Evolutionary conservation across 2,888 invertebrate genomes (phyloP).

Genomic region (Lissonota sp.): DNA sequence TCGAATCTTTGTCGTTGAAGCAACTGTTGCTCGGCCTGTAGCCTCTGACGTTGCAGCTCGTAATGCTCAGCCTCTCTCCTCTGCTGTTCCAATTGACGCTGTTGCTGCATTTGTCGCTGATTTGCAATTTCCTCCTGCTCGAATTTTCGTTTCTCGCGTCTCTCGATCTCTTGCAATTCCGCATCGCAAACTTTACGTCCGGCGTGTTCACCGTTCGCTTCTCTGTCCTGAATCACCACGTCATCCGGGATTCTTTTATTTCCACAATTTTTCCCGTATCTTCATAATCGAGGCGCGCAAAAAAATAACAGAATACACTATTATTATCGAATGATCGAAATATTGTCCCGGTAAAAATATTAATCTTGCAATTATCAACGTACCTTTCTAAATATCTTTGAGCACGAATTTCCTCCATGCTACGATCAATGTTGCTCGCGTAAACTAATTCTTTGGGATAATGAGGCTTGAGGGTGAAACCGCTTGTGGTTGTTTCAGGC

Average conservation of each 20-base stretch:
- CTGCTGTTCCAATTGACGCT: conserved; percentile 67
- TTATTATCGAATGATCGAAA: neutral
- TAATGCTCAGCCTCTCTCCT: conserved; percentile 72
- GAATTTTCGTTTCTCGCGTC: conserved; percentile 69
- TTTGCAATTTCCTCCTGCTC: conserved; percentile 68
- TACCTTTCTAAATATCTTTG: conserved; percentile 84
- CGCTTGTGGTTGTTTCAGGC: conserved; percentile 72
- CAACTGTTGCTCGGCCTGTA: conserved; percentile 66
- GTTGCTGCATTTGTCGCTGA: conserved; percentile 52
- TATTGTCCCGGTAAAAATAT: conserved; percentile 1
- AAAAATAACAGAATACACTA: neutral
- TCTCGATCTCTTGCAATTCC: conserved; percentile 68
- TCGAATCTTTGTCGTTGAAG: conserved; percentile 69
- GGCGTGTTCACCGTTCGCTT: conserved; percentile 36
- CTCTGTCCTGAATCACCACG: conserved; percentile 2
- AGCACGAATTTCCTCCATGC: conserved; percentile 91
- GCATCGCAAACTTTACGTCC: conserved; percentile 65
- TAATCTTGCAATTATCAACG: neutral
- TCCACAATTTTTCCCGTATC: conserved; percentile 53
- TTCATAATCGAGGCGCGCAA: neutral
- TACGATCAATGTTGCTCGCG: conserved; percentile 88
- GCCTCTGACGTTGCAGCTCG: conserved; percentile 70
- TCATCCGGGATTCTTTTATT: conserved; percentile 41
- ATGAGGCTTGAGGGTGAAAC: conserved; percentile 77
- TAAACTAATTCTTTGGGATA: conserved; percentile 85